phyloP scores from a whole-genome alignment of 2,797 vertebrate genomes.

The Epinephelus awoara region DNA sequence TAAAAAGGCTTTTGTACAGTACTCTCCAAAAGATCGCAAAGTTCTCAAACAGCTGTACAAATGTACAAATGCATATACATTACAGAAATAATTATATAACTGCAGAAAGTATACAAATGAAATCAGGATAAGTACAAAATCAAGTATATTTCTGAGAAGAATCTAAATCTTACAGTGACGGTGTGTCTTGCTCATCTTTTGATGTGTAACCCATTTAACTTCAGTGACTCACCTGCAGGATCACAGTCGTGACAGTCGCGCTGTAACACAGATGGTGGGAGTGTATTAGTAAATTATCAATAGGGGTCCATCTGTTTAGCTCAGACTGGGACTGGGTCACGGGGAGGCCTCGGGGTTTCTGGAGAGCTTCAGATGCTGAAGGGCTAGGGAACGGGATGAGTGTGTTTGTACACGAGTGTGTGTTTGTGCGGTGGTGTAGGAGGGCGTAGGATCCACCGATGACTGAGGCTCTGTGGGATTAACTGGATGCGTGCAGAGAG shows the following conservation, averaged over 20 bases:
- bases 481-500: constrained; percentile 55
- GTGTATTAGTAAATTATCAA: constrained; percentile 75
- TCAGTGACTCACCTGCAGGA: constrained; percentile 54
- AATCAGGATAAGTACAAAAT: neutral
- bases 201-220: constrained; percentile 16
- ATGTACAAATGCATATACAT: neutral
- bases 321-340: constrained; percentile 62
- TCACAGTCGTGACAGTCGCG: constrained; percentile 36
- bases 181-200: constrained; percentile 19
- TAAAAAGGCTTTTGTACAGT: neutral
- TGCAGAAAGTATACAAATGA: constrained; percentile 1
- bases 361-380: constrained; percentile 26
- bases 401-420: constrained; percentile 11
- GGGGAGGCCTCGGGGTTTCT: constrained; percentile 59
- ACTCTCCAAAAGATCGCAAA: neutral
- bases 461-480: constrained; percentile 68
- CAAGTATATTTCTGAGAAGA: neutral
- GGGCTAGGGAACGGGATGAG: constrained; percentile 16
- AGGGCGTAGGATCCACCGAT: constrained; percentile 35
- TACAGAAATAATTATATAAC: neutral
- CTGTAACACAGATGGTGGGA: constrained; percentile 62
- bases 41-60: neutral
- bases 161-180: neutral
- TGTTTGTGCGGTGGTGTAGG: constrained; percentile 1
- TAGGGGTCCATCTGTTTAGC: constrained; percentile 74